Evolutionary conservation across 2,113 vertebrate species (phyloP).

Genomic region (Lutjanus erythropterus): DNA sequence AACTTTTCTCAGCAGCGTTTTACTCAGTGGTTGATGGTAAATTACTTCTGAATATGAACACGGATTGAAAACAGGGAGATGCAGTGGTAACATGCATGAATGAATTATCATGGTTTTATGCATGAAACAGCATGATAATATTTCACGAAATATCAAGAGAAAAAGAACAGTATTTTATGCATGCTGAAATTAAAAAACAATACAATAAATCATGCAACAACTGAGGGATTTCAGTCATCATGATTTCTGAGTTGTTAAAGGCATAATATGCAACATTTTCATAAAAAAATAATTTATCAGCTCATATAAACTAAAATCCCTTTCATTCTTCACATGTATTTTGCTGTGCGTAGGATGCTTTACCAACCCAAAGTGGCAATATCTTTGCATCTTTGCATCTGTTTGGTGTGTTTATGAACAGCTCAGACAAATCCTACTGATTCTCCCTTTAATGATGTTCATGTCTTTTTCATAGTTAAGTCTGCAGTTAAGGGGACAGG

Average conservation of each 20-base stretch:
- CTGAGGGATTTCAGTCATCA: too few relatives aligned
- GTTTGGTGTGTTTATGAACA: too few relatives aligned
- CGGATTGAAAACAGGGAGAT: neutral
- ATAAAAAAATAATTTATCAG: too few relatives aligned
- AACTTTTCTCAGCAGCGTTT: conserved; percentile 25
- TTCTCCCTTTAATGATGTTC: neutral
- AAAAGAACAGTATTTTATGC: neutral
- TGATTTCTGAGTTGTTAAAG: neutral
- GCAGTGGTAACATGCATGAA: neutral
- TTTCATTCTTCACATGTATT: too few relatives aligned
- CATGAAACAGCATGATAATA: neutral
- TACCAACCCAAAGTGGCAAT: too few relatives aligned
- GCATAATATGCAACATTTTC: too few relatives aligned
- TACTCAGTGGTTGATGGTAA: neutral
- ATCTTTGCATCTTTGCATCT: too few relatives aligned
- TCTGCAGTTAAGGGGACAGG: neutral
- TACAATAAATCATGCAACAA: neutral
- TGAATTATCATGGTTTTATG: neutral
- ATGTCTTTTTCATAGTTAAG: neutral
- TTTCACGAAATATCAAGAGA: neutral
- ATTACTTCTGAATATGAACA: neutral
- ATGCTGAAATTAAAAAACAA: neutral
- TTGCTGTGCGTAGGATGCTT: too few relatives aligned
- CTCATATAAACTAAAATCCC: too few relatives aligned
- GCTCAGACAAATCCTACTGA: too few relatives aligned